phyloP scores from a whole-genome alignment of 2,888 invertebrate species.

The Argyresthia albistria region DNA sequence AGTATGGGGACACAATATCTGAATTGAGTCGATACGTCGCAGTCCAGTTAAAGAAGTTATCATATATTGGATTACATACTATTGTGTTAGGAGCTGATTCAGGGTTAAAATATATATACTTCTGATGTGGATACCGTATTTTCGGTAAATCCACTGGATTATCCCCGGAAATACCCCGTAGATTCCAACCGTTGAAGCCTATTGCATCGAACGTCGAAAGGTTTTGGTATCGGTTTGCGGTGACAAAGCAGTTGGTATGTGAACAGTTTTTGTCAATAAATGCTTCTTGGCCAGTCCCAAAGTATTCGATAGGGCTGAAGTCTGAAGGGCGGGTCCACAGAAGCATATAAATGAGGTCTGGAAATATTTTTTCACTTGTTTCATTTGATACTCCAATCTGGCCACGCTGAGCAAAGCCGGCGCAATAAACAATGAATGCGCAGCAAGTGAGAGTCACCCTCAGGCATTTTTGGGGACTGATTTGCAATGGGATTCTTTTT shows the following conservation, averaged over 20 bases:
- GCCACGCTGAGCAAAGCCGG: too few relatives aligned
- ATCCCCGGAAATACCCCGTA: too few relatives aligned
- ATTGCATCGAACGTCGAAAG: constrained; percentile 42
- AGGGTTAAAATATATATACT: constrained; percentile 49
- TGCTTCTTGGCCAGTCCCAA: too few relatives aligned
- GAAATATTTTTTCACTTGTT: too few relatives aligned
- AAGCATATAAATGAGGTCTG: too few relatives aligned
- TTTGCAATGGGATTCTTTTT: too few relatives aligned
- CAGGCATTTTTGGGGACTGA: too few relatives aligned
- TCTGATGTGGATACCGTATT: constrained; percentile 35
- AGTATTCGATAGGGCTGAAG: too few relatives aligned
- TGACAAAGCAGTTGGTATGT: constrained; percentile 43
- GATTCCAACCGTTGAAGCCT: constrained; percentile 45
- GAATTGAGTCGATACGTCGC: constrained; percentile 52
- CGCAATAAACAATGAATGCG: too few relatives aligned
- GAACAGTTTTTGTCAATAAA: constrained; percentile 46
- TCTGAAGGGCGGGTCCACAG: too few relatives aligned
- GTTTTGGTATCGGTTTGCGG: constrained; percentile 26
- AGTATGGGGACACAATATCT: constrained; percentile 45
- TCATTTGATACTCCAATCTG: too few relatives aligned
- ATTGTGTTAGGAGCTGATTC: constrained; percentile 54
- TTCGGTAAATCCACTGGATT: constrained; percentile 22
- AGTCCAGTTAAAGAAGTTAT: constrained; percentile 58
- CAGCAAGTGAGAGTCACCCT: too few relatives aligned
- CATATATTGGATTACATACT: constrained; percentile 30